Conservation (phyloP, 2,797 vertebrate species). For the Apodemus agrarius region DNA sequence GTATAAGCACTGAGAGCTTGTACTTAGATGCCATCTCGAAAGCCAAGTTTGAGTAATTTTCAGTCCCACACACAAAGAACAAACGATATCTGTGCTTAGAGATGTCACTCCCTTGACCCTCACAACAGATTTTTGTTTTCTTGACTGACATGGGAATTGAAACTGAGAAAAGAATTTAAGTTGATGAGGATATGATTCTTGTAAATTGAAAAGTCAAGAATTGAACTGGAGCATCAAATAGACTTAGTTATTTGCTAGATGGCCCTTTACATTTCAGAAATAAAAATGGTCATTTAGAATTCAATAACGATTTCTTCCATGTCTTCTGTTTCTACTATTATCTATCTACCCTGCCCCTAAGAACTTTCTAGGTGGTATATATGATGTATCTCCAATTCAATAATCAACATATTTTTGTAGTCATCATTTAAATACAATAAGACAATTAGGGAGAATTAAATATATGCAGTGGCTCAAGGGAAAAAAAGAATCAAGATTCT, state of each 20-base stretch:
- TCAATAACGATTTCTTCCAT: not conserved
- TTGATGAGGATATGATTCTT: not conserved
- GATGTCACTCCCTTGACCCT: constrained; percentile 5
- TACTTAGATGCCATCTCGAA: not conserved
- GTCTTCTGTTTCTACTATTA: constrained; percentile 12
- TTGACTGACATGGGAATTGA: not conserved
- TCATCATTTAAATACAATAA: constrained; percentile 41
- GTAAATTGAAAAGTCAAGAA: constrained; percentile 18
- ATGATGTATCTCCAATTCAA: constrained; percentile 4
- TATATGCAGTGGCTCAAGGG: not conserved
- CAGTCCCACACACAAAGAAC: not conserved
- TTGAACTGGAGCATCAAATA: not conserved
- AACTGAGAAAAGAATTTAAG: not conserved
- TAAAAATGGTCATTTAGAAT: constrained; percentile 30
- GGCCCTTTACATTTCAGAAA: not conserved
- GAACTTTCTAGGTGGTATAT: not conserved
- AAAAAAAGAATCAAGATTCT: constrained; percentile 54
- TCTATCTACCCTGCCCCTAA: not conserved
- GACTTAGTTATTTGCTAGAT: not conserved
- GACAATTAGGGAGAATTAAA: constrained; percentile 20
- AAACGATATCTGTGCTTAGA: constrained; percentile 32
- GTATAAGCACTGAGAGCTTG: not conserved
- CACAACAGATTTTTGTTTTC: constrained; percentile 10
- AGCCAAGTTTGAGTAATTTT: constrained; percentile 11
- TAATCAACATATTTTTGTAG: constrained; percentile 23